Evolutionary conservation across 2,888 invertebrate species (phyloP), one percentile per base, ranked within the genome.

Genomic region (Platycnemis pennipes): DNA sequence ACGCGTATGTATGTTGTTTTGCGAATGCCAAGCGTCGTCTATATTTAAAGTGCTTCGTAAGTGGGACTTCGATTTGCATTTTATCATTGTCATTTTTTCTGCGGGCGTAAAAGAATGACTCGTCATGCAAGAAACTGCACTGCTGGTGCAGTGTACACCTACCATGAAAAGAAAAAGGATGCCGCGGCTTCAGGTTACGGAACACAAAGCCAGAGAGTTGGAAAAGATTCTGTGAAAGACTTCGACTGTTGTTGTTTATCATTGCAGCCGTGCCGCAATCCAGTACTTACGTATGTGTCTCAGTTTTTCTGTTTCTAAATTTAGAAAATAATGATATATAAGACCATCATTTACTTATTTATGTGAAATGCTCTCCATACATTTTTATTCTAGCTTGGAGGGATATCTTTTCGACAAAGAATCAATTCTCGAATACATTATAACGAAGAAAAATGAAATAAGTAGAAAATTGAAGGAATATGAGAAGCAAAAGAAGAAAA

Each of bases 181-280:
- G 99, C 99, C 1, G 98, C 98, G 86, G 98, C 98, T 16, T 99
- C 99, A 26, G 99, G 99, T 13, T 99, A 99, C 96, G 99, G 98
- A 1, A 98, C 98, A 56, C 98, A 98, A 96, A 97, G 97, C 91
- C 98, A 98, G 96, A 97, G 99, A 96, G 97, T 99, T 94, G 99
- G 99, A 7, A 99, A 99, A 96, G 99, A 99, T 97, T 99, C 99
- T 0, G 98, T 99, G 4, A 98, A 99, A 96, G 99, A 98, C 96
- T 99, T 99, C 96, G 99, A 99, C 96, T 99, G 99, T 96, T 99
- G 99, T 96, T 99, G 99, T 95, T 96, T 99, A 94, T 99, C 99
- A 1, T 97, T 99, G 94, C 99, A 99, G 96, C 99, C 99, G 0
- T 99, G 99, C 96, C 97, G 98, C 95, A 98, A 99, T 96, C 99